A percentile compares a stretch with the other conserved stretches of the same genome.
phyloP scores from a whole-genome alignment of 2,113 vertebrate genomes.

The Xerus inauris region DNA sequence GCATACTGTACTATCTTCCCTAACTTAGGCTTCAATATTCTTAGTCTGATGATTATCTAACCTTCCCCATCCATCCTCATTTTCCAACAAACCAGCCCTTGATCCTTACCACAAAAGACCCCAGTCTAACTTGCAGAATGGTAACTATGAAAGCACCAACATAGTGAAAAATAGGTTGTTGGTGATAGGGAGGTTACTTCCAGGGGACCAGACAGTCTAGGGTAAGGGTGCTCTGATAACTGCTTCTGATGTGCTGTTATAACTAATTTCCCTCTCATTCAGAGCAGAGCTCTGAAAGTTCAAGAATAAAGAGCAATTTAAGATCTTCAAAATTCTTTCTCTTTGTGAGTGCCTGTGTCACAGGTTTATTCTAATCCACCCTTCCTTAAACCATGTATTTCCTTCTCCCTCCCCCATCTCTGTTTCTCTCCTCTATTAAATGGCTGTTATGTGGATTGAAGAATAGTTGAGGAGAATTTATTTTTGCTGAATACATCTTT shows the following conservation, averaged over 20 bases:
- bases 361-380: background rate
- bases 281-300: background rate
- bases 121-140: background rate
- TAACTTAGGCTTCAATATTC: background rate
- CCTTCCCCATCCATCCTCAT: background rate
- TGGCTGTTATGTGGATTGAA: background rate
- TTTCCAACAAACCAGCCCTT: background rate
- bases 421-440: background rate
- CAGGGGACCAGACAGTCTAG: background rate
- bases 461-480: background rate
- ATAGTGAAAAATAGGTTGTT: background rate
- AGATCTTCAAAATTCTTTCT: background rate
- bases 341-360: background rate
- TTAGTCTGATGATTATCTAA: background rate
- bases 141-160: background rate
- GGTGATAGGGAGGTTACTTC: background rate
- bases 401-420: background rate
- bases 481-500: background rate
- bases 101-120: background rate
- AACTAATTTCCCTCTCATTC: constrained; percentile 26
- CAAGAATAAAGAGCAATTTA: constrained; percentile 12
- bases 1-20: background rate
- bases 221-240: background rate
- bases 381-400: background rate
- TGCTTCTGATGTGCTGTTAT: constrained; percentile 24